phyloP scores from a whole-genome alignment of 2,113 vertebrate genomes.

The Sapayoa aenigma region DNA sequence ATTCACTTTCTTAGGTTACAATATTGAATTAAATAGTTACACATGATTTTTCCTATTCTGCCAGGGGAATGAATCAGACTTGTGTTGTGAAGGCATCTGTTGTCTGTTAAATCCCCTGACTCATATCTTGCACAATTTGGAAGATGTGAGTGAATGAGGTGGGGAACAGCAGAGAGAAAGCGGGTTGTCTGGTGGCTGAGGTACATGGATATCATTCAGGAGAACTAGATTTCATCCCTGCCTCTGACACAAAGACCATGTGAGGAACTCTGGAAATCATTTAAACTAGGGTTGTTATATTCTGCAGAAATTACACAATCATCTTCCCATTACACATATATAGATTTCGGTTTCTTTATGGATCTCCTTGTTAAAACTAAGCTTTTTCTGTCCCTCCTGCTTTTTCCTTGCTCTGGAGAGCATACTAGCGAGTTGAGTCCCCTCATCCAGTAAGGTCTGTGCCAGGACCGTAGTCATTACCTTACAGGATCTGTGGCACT shows the following conservation, averaged over 20 bases:
- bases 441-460: background rate
- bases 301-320: background rate
- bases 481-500: background rate
- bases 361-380: background rate
- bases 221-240: background rate
- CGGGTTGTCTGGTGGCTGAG: background rate
- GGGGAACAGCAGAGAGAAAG: background rate
- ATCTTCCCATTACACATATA: background rate
- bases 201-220: background rate
- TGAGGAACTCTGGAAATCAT: background rate
- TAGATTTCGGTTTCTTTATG: background rate
- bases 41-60: constrained; percentile 22
- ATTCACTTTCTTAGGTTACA: constrained; percentile 36
- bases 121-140: constrained; percentile 26
- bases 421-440: background rate
- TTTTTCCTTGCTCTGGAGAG: background rate
- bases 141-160: constrained; percentile 23
- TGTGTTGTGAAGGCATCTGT: constrained; percentile 37
- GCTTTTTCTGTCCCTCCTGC: background rate
- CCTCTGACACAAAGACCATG: background rate
- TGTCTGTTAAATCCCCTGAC: constrained; percentile 56
- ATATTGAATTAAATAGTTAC: constrained; percentile 25
- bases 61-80: constrained; percentile 29
- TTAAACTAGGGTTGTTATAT: background rate
- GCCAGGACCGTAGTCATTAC: background rate